A percentile compares a stretch with the other conserved stretches of the same genome.
These are phyloP conservation scores for Chlorodrepanis virens DNA, from an alignment of 2,113 vertebrate genomes.

Conservation along the genomic window DNA sequence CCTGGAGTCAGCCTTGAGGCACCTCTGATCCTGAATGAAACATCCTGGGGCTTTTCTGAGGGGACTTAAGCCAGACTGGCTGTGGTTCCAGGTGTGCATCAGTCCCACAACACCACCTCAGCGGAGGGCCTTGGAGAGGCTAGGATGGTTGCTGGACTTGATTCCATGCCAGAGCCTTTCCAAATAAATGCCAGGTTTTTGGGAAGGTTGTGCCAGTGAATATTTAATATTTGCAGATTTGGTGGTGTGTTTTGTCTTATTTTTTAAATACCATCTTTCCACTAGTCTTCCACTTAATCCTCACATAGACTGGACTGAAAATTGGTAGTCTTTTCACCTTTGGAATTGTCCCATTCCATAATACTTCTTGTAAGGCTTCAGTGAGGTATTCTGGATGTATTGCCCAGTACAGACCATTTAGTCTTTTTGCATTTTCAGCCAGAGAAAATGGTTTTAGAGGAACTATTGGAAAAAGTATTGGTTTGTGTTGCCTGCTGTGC, in stretches of 20 bases:
- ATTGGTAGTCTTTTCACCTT: neutral
- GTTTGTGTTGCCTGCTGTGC: neutral
- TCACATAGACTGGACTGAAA: neutral
- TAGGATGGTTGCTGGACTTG: neutral
- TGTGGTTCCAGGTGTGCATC: neutral
- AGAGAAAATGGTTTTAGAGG: neutral
- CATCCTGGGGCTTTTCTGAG: neutral
- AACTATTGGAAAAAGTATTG: neutral
- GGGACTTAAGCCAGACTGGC: neutral
- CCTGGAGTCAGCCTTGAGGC: neutral
- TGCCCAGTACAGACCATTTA: neutral
- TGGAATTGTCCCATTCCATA: neutral
- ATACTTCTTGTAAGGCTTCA: neutral
- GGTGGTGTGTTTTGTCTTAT: neutral
- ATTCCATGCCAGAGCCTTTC: neutral
- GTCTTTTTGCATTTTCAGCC: neutral
- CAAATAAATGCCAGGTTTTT: neutral
- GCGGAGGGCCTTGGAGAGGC: neutral
- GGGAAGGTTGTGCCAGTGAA: neutral
- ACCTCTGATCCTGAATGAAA: neutral
- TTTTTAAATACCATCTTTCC: neutral
- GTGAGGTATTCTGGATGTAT: neutral
- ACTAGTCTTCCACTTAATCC: neutral
- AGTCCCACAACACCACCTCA: neutral
- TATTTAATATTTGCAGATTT: neutral